phyloP scores from a whole-genome alignment of 2,797 vertebrate genomes.

The Epinephelus malabaricus region DNA sequence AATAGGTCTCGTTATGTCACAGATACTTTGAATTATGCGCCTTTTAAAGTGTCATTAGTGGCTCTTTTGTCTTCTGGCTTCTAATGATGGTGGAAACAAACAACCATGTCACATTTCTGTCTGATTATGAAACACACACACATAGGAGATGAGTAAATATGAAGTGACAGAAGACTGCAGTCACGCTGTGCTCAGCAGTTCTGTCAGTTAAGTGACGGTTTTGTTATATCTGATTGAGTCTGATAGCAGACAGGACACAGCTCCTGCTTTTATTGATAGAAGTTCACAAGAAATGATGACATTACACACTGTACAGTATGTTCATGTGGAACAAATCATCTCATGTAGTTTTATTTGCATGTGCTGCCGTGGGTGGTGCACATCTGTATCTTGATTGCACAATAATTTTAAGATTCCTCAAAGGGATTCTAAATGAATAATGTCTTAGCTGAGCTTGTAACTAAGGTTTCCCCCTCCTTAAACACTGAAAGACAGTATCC shows the following conservation, averaged over 20 bases:
- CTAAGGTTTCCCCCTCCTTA: not conserved
- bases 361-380: not conserved
- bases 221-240: slow-evolving; percentile 3
- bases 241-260: slow-evolving; percentile 26
- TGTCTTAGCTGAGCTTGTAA: not conserved
- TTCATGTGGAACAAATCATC: too few species aligned
- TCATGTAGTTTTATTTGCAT: not conserved
- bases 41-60: slow-evolving; percentile 2
- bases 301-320: not conserved
- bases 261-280: slow-evolving; percentile 1
- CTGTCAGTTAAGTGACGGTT: slow-evolving; percentile 23
- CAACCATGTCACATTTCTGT: slow-evolving; percentile 6
- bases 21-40: not conserved
- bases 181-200: slow-evolving; percentile 37
- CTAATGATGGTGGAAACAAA: slow-evolving; percentile 3
- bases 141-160: slow-evolving; percentile 15
- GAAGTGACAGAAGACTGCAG: slow-evolving; percentile 28
- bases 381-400: not conserved
- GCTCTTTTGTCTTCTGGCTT: slow-evolving; percentile 6
- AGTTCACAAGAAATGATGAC: not conserved
- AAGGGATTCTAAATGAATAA: not conserved
- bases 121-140: slow-evolving; percentile 14
- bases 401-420: not conserved
- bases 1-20: not conserved
- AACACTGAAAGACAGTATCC: not conserved